These are phyloP conservation scores for Siniperca knerii DNA, from an alignment of 2,113 vertebrate species.

Conservation along the genomic window DNA sequence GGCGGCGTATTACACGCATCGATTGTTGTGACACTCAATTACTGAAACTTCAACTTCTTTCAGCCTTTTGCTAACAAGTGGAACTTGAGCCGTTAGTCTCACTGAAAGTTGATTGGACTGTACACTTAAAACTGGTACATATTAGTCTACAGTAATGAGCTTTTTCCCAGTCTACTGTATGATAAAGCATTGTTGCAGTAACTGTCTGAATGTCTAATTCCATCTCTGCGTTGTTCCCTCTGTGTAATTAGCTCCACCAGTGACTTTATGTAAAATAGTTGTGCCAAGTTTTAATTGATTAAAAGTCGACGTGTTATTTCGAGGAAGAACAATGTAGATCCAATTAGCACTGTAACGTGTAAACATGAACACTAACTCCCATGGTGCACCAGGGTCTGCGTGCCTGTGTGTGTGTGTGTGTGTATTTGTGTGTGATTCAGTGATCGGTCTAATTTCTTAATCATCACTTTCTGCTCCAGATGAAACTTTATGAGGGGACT, in stretches of 20 bases:
- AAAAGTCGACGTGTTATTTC: slow-evolving; percentile 69
- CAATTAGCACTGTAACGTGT: slow-evolving; percentile 73
- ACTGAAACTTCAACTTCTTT: too few relatives aligned
- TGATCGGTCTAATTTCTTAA: slow-evolving; percentile 88
- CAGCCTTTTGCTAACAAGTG: not conserved
- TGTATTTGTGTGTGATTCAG: slow-evolving; percentile 39
- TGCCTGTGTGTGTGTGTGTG: slow-evolving; percentile 22
- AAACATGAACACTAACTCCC: slow-evolving; percentile 73
- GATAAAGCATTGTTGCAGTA: not conserved
- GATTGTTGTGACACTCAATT: too few relatives aligned
- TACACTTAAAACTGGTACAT: not conserved
- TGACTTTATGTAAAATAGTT: slow-evolving; percentile 72
- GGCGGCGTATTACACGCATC: too few relatives aligned
- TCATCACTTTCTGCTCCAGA: slow-evolving; percentile 89
- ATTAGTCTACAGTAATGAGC: not conserved
- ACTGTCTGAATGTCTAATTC: slow-evolving; percentile 32
- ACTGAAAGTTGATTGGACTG: not conserved
- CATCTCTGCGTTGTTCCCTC: slow-evolving; percentile 10
- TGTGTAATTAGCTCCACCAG: slow-evolving; percentile 64
- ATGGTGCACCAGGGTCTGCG: slow-evolving; percentile 53
- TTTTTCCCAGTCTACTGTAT: not conserved
- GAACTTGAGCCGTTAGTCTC: not conserved
- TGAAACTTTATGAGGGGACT: slow-evolving; percentile 92
- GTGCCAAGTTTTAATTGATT: slow-evolving; percentile 75
- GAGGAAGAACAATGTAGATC: slow-evolving; percentile 64